phyloP scores from a whole-genome alignment of 1,140 invertebrate species.

The Drosophila triauraria region DNA sequence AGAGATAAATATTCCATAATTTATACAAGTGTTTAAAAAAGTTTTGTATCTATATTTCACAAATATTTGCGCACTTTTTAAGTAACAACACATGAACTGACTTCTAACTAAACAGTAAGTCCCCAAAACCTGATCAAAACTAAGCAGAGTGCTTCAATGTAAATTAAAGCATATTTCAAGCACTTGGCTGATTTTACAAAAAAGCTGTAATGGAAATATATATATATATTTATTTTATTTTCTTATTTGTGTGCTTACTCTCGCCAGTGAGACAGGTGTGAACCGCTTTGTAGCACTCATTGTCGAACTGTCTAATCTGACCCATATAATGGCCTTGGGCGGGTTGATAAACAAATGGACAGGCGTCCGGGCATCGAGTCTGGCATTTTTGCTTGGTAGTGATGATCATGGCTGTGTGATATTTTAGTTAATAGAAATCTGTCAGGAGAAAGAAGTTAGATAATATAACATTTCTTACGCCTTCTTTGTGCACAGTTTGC shows the following conservation, averaged over 20 bases:
- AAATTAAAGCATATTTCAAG: not conserved
- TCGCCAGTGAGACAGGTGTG: not conserved
- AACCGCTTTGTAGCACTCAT: too few species aligned
- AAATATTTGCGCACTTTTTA: not conserved
- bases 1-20: slow-evolving; percentile 5
- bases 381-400: slow-evolving; percentile 47
- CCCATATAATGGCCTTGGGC: slow-evolving; percentile 7
- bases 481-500: slow-evolving; percentile 44
- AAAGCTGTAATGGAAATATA: not conserved
- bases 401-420: slow-evolving; percentile 13
- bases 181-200: not conserved
- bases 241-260: slow-evolving; percentile 4
- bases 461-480: slow-evolving; percentile 8
- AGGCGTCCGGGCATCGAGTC: slow-evolving; percentile 10
- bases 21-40: slow-evolving; percentile 3
- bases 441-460: not conserved
- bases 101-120: not conserved
- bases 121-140: slow-evolving; percentile 5
- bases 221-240: not conserved
- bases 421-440: not conserved
- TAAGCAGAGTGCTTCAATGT: not conserved
- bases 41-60: not conserved
- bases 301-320: not conserved
- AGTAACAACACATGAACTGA: not conserved
- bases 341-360: slow-evolving; percentile 22